phyloP scores from a whole-genome alignment of 2,888 invertebrate genomes.

The Stenurella melanura region DNA sequence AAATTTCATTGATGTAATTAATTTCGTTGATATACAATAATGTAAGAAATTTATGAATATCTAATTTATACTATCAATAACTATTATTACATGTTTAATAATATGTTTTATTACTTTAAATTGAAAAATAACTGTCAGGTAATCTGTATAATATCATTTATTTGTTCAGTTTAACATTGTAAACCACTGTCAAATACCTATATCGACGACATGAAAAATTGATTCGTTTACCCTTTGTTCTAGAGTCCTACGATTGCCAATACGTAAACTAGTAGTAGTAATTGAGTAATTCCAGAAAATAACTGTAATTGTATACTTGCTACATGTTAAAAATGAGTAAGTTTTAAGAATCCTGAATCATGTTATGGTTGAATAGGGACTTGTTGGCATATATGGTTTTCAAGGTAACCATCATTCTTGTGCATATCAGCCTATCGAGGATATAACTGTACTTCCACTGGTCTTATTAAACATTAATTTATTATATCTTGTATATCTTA shows the following conservation, averaged over 20 bases:
- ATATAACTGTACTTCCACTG: constrained; percentile 26
- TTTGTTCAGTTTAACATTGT: neutral
- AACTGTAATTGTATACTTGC: constrained; percentile 33
- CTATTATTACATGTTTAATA: no score
- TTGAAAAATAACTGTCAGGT: no score
- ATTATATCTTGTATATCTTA: neutral
- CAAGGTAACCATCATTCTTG: constrained; percentile 40
- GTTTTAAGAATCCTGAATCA: constrained; percentile 38
- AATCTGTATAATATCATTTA: no score
- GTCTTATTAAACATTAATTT: constrained; percentile 15
- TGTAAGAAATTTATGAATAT: no score
- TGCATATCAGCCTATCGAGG: constrained; percentile 17
- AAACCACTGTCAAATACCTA: neutral
- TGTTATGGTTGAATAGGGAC: constrained; percentile 35
- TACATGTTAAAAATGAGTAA: constrained; percentile 29
- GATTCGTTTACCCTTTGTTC: constrained; percentile 17
- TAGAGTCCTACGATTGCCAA: constrained; percentile 1
- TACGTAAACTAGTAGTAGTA: constrained; percentile 24
- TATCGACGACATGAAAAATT: neutral
- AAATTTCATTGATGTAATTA: no score
- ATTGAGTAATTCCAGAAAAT: constrained; percentile 35
- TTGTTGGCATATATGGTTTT: constrained; percentile 40
- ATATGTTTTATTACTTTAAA: no score
- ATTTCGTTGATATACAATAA: no score
- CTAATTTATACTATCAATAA: no score